Base-by-base conservation (phyloP, 2,113 vertebrate species). In the Grammatotria lemairii region DNA sequence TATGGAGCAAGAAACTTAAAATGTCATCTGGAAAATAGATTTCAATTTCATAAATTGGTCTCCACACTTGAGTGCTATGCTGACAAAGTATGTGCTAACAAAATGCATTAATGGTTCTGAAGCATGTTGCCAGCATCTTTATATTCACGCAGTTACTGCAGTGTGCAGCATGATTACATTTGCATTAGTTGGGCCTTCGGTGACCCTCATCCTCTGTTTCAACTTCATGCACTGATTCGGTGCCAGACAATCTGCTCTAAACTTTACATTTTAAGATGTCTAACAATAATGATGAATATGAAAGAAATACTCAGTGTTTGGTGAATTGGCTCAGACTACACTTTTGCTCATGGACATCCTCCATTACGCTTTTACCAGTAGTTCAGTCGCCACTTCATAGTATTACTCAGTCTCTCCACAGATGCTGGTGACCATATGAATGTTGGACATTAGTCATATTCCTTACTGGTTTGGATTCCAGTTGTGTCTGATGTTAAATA, bases 21-120 rank as follows among this genome's bases (percentile, higher is more conserved):
- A 79, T 82, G 89, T 92, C 91, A 87, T 92, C 88, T 93, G 90
- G 87, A 95, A 95, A 92, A 91, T 89, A 58, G 53, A 84, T 57
- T 54, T 82, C 33, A 73, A 4, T n/a, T 92, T 90, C 8, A 81
- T 85, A 82, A 65, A 90, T 88, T 40, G 85, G 89, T 88, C 86
- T 92, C 82, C 78, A 53, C 47, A 40, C 19, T 88, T 2, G 11
- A 84, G 78, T 55, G 81, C 16, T 31, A 82, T 88, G 81, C 86
- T 89, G 91, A 94, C 81, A 85, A 90, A 92, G 86, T 83, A 84
- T 83, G 79, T 58, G 85, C 31, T 42, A 81, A 80, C 33, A 86
- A 73, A 86, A 87, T 85, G 53, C 57, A 9, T 73, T 63, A 89
- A 83, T 85, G 85, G 65, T n/a, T 90, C 90, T 75, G 47, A 80